Conservation (phyloP, 2,888 invertebrate species). For the Morpho deidamia region DNA sequence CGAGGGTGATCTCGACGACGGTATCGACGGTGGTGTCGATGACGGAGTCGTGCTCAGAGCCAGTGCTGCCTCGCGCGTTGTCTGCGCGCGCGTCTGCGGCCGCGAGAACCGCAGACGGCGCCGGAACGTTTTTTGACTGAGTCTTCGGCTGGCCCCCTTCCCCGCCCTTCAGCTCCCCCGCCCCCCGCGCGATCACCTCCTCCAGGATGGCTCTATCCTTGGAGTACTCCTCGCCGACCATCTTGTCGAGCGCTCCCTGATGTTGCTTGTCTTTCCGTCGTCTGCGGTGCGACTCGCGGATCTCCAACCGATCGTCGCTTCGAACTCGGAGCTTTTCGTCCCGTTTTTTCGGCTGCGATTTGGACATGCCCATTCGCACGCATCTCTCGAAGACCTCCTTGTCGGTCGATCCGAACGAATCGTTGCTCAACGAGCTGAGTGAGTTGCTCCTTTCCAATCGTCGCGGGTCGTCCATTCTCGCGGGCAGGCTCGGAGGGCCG, state of each 20-base stretch:
- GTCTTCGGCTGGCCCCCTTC: constrained; percentile 21
- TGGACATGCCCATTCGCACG: constrained; percentile 85
- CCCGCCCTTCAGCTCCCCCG: constrained; percentile 29
- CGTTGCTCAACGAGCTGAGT: constrained; percentile 63
- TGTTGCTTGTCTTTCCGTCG: constrained; percentile 31
- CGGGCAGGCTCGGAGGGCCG: constrained; percentile 43
- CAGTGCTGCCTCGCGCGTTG: constrained; percentile 57
- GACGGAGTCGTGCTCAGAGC: constrained; percentile 48
- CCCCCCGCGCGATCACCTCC: constrained; percentile 82
- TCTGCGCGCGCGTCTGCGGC: constrained; percentile 62
- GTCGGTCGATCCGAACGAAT: constrained; percentile 80
- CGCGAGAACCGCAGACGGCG: constrained; percentile 84
- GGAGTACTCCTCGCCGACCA: constrained; percentile 46
- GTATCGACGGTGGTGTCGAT: constrained; percentile 15
- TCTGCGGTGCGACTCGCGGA: constrained; percentile 26
- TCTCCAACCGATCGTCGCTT: constrained; percentile 42
- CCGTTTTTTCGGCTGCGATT: constrained; percentile 32
- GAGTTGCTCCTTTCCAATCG: constrained; percentile 43
- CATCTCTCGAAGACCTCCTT: constrained; percentile 85
- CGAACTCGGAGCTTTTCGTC: constrained; percentile 37
- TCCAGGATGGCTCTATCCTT: constrained; percentile 68
- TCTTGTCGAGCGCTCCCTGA: constrained; percentile 41
- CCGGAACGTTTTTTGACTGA: constrained; percentile 85
- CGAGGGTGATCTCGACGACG: constrained; percentile 13
- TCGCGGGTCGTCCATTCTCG: constrained; percentile 36